These are phyloP conservation scores for Sphinx pinastri DNA, from an alignment of 2,888 invertebrate species.

Conservation along the genomic window DNA sequence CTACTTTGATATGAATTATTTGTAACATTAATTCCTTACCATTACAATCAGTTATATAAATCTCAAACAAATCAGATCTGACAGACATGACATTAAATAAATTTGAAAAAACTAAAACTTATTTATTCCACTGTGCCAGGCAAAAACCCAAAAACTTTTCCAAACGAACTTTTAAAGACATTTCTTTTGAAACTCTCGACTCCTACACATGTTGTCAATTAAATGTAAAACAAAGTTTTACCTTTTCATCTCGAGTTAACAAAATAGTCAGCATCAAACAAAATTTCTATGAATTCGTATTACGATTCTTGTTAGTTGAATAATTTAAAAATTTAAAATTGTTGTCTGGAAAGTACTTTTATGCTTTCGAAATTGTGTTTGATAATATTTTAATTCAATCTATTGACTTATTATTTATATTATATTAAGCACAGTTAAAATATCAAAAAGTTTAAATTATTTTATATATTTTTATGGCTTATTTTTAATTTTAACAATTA, in stretches of 20 bases:
- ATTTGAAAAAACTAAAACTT: conserved; percentile 1
- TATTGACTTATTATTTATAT: too few species aligned
- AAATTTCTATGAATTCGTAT: not conserved
- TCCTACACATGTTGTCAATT: conserved; percentile 26
- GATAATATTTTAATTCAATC: too few species aligned
- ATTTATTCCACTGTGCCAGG: conserved; percentile 1
- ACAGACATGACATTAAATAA: conserved; percentile 13
- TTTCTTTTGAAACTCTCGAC: conserved; percentile 6
- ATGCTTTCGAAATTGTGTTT: too few species aligned
- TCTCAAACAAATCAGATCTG: not conserved
- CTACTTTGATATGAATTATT: not conserved
- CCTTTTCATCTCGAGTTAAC: not conserved
- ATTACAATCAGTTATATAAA: not conserved
- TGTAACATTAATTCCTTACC: not conserved
- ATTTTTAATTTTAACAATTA: not conserved
- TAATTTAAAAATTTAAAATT: not conserved
- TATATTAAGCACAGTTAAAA: too few species aligned
- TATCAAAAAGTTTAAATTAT: too few species aligned
- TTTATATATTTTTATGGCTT: not conserved
- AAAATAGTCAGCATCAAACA: not conserved
- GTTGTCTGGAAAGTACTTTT: too few species aligned
- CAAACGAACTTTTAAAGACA: conserved; percentile 4
- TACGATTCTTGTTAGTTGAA: not conserved
- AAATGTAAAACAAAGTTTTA: conserved; percentile 19
- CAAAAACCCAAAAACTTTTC: not conserved